Evolutionary conservation across 2,113 vertebrate genomes (phyloP), one percentile per base, ranked within the genome.

Genomic region (Poeciliopsis prolifica): DNA sequence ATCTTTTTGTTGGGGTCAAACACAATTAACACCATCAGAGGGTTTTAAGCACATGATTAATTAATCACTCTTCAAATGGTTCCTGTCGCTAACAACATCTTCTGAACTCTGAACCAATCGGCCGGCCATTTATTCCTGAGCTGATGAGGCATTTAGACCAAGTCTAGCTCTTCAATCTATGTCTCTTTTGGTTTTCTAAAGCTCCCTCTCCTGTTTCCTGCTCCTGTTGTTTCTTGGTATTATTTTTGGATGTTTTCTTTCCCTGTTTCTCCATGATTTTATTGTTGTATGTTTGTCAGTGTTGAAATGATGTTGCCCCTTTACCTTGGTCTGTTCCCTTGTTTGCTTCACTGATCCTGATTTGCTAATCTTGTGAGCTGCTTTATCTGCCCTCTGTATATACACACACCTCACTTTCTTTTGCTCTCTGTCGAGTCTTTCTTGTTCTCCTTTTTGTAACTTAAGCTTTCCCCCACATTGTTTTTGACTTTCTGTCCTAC

Each of bases 51-150:
- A 33, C 72, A 77, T 62, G 68, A 81, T 88, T 81, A 79, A 91
- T 91, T 74, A 84, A 88, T 93, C 82, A 74, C 74, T 72, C 77
- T 70, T 81, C 69, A 79, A 76, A 78, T 64, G 58, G 61, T 1
- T 72, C n/a, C 69, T 79, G 74, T 85, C 54, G 29, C 71, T 61
- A 58, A 54, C 29, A 68, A 37, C 69, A 37, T 5, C 60, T 64
- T 42, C 73, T 65, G 69, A 65, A 48, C 48, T 63, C 31, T 72
- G 30, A 70, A 68, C 37, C 61, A 5, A 35, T 65, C 67, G 62
- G n/a, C 29, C 12, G 24, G 64, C 44, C 15, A 15, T 24, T 58
- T 58, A 58, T 31, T 74, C 61, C 40, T 0, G 22, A 11, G 37
- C 29, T 62, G 77, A 83, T 72, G 68, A 62, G 72, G 75, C 74